Base-by-base conservation (phyloP, 2,797 vertebrate genomes). In the Podarcis lilfordi region DNA sequence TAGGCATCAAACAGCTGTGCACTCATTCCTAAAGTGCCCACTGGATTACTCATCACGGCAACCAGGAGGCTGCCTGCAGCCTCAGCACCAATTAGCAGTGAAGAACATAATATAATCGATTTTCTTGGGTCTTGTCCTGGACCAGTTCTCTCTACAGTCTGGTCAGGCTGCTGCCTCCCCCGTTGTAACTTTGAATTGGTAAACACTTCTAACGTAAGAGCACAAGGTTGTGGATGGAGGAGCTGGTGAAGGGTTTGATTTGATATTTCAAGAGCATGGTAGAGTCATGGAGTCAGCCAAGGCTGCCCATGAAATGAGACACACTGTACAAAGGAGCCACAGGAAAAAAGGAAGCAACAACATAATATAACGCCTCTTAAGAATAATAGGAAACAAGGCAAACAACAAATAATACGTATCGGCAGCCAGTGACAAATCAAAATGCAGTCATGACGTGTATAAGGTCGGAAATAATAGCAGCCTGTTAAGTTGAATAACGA, bases 1-100 rank as follows among this genome's bases (percentile, higher is more conserved):
- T 91, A 93, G 91, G 86, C 66, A 94, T 95, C 93, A 90, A 91
- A 92, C 89, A 40, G 19, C 89, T 90, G 88, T 64, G 80, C 88
- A 87, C 40, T 86, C 59, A 32, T 87, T 91, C 81, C 45, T 90
- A 17, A 89, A 32, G 59, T 82, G 89, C 68, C 71, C 80, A 59
- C 86, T 91, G 86, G 68, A 85, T 91, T 90, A 89, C 90, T 95
- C 89, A 85, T 80, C 0, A 0, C 77, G 17, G 37, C 77, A 86
- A 86, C 71, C 32, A 88, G 83, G 79, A 86, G 90, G 59, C 45
- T 90, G 79, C 90, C 29, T 91, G 80, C 91, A 91, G 87, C 77
- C 82, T n/a, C 74, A 86, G 80, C 66, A 91, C 29, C 32, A 80
- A 19, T 88, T 87, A 86, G 59, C 27, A 15, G 35, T 76, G 68